Conservation (phyloP, 2,113 vertebrate species). For the Cyanoramphus novaezelandiae region DNA sequence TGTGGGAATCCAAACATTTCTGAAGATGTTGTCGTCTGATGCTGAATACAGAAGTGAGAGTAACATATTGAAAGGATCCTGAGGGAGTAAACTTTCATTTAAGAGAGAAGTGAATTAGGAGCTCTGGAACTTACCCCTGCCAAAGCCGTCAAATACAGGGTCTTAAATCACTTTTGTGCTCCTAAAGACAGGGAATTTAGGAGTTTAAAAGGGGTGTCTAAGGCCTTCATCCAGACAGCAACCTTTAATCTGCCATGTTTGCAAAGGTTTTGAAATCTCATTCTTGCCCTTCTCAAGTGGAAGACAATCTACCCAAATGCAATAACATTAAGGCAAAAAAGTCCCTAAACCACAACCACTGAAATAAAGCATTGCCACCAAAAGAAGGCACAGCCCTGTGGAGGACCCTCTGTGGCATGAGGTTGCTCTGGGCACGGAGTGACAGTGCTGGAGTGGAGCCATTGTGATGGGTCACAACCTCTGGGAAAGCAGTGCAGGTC, state of each 20-base stretch:
- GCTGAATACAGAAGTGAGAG: not conserved
- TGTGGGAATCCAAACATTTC: not conserved
- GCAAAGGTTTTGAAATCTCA: not conserved
- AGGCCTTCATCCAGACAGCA: not conserved
- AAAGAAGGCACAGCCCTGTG: not conserved
- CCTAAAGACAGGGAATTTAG: not conserved
- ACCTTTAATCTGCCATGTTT: not conserved
- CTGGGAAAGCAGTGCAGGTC: not conserved
- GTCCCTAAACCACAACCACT: not conserved
- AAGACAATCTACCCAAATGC: not conserved
- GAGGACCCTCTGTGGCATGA: not conserved
- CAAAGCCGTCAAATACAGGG: not conserved
- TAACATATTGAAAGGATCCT: not conserved
- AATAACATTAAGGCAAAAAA: not conserved
- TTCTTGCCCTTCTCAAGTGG: rapidly evolving
- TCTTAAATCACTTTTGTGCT: not conserved
- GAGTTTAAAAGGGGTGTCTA: not conserved
- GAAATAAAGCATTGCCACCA: not conserved
- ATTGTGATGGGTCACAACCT: not conserved
- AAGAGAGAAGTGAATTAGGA: not conserved
- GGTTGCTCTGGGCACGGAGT: not conserved
- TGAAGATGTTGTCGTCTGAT: not conserved
- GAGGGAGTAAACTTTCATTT: not conserved
- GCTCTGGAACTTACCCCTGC: not conserved
- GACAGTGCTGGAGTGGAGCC: not conserved